phyloP scores from a whole-genome alignment of 2,797 vertebrate genomes.

The Clarias pachynema region DNA sequence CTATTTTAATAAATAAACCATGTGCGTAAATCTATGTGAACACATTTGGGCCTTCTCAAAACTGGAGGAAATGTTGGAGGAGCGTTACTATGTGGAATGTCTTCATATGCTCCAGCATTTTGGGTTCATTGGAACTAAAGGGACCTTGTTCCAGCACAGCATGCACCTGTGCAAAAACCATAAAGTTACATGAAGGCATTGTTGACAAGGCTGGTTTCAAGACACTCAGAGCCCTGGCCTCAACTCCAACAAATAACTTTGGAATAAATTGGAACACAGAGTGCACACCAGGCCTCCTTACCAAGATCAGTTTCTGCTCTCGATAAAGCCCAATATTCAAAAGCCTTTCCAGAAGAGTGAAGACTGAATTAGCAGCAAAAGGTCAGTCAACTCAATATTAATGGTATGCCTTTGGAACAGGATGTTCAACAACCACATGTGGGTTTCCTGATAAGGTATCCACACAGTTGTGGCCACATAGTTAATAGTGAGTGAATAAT shows the following conservation, averaged over 20 bases:
- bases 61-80: neutral
- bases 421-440: neutral
- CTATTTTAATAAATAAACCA: neutral
- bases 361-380: neutral
- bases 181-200: neutral
- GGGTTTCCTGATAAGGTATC: neutral
- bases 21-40: neutral
- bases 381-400: neutral
- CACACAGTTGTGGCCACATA: neutral
- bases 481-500: conserved; percentile 9
- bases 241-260: neutral
- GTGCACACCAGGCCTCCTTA: neutral
- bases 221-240: neutral
- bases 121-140: neutral
- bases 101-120: neutral
- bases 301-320: neutral
- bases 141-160: neutral
- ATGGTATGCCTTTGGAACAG: neutral
- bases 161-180: neutral
- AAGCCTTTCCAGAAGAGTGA: neutral
- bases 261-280: neutral
- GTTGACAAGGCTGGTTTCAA: neutral
- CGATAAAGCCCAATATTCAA: neutral
- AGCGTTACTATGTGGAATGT: neutral
- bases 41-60: neutral